Percentiles rank a stretch among this genome's conserved stretches.
Evolutionary conservation across 2,888 invertebrate species (phyloP).

Genomic region (Uloborus plumipes): DNA sequence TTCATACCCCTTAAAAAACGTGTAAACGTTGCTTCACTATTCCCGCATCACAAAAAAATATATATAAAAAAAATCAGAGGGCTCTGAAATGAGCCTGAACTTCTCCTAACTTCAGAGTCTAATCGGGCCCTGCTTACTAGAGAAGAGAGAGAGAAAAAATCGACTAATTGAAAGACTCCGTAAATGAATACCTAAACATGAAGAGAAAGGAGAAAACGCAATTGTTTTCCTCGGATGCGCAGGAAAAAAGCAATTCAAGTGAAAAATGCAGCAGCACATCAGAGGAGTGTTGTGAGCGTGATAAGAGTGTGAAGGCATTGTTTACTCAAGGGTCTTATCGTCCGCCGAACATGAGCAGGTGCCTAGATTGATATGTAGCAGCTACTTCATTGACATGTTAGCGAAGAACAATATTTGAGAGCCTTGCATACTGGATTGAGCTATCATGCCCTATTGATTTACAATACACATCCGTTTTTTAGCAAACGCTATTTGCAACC

Average conservation of each 20-base stretch:
- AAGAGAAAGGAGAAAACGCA: constrained; percentile 14
- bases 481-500: constrained; percentile 19
- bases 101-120: too few species aligned
- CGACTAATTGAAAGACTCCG: constrained; percentile 47
- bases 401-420: constrained; percentile 57
- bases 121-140: too few species aligned
- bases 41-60: too few species aligned
- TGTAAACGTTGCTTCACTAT: too few species aligned
- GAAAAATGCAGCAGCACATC: constrained; percentile 36
- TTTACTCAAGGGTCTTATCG: constrained; percentile 52
- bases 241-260: constrained; percentile 21
- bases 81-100: too few species aligned
- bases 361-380: constrained; percentile 55
- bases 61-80: too few species aligned
- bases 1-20: too few species aligned
- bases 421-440: constrained; percentile 52
- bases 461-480: constrained; percentile 23
- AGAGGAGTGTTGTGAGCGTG: constrained; percentile 47
- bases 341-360: constrained; percentile 37
- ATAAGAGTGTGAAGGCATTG: constrained; percentile 46
- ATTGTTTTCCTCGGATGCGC: constrained; percentile 32
- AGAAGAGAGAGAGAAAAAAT: too few species aligned
- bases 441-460: constrained; percentile 50
- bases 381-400: constrained; percentile 57
- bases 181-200: constrained; percentile 47